Evolutionary conservation across 2,797 vertebrate genomes (phyloP).

Genomic region (Picus viridis): DNA sequence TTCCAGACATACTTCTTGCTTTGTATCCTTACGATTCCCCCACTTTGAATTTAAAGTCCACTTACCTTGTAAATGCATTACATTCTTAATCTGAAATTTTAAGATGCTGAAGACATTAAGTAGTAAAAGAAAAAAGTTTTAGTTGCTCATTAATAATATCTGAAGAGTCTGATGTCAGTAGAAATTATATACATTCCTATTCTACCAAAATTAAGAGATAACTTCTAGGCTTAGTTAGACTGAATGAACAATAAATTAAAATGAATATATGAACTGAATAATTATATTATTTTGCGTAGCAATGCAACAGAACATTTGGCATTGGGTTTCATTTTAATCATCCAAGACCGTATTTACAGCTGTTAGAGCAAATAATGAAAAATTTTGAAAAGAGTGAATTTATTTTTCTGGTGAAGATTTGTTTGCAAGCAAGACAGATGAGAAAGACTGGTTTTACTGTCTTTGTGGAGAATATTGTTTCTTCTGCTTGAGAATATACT

Average conservation of each 20-base stretch:
- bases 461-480: background rate
- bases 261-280: background rate
- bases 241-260: background rate
- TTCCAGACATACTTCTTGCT: background rate
- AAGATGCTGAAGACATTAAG: background rate
- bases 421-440: background rate
- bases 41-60: background rate
- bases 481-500: background rate
- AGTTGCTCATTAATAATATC: background rate
- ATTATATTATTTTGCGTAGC: background rate
- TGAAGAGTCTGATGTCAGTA: background rate
- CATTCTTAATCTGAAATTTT: background rate
- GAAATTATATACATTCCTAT: background rate
- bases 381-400: background rate
- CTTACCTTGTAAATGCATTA: background rate
- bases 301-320: background rate
- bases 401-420: background rate
- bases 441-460: background rate
- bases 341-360: background rate
- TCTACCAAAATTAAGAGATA: background rate
- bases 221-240: background rate
- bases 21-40: background rate
- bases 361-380: background rate
- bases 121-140: background rate
- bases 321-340: background rate